These are phyloP conservation scores for Charaxes varanes DNA, from an alignment of 1,140 invertebrate species.

Conservation along the genomic window DNA sequence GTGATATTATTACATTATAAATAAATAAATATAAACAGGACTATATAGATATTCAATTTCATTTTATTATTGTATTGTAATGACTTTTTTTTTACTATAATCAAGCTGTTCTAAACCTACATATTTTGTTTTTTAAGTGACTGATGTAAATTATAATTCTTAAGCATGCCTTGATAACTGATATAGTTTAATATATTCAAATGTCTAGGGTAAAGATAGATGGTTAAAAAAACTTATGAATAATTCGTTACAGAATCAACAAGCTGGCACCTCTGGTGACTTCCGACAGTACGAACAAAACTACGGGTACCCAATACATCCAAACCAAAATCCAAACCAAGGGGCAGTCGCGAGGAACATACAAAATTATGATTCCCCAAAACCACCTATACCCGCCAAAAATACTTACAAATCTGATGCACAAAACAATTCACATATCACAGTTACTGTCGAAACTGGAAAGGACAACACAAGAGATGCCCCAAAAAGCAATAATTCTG, in stretches of 20 bases:
- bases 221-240: too few relatives aligned
- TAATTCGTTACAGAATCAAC: constrained; percentile 47
- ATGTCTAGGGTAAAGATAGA: too few relatives aligned
- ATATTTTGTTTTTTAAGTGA: too few relatives aligned
- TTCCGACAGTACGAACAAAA: constrained; percentile 61
- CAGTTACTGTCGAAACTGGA: constrained; percentile 70
- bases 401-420: constrained; percentile 49
- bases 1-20: too few relatives aligned
- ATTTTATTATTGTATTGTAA: too few relatives aligned
- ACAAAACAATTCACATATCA: constrained; percentile 66
- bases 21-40: too few relatives aligned
- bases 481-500: constrained; percentile 78
- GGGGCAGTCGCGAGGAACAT: constrained; percentile 43
- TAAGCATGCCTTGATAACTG: too few relatives aligned
- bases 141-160: too few relatives aligned
- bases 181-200: too few relatives aligned
- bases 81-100: too few relatives aligned
- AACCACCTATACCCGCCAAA: constrained; percentile 63
- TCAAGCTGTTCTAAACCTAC: too few relatives aligned
- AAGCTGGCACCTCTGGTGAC: constrained; percentile 60
- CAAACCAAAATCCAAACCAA: constrained; percentile 42
- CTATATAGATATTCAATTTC: too few relatives aligned
- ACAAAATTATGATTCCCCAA: constrained; percentile 59
- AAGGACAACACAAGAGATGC: constrained; percentile 72
- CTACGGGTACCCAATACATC: constrained; percentile 65